Conservation (phyloP, 2,888 invertebrate species). For the Ochropacha duplaris region DNA sequence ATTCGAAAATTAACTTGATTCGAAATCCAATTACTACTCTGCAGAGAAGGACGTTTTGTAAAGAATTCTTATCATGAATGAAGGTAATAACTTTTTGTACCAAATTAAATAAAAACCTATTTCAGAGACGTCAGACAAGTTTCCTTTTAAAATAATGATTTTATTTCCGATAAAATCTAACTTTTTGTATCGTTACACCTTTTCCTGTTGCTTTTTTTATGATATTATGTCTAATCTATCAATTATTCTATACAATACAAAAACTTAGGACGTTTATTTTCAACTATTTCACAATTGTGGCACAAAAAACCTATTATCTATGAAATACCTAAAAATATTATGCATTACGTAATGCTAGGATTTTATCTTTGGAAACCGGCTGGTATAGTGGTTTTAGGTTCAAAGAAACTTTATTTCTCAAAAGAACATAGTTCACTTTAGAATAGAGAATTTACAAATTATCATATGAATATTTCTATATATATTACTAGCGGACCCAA, state of each 20-base stretch:
- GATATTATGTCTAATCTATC: neutral
- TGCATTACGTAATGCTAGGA: too few species aligned
- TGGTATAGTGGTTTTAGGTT: too few species aligned
- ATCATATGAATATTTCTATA: too few species aligned
- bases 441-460: too few species aligned
- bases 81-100: neutral
- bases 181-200: neutral
- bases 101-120: neutral
- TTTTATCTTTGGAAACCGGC: too few species aligned
- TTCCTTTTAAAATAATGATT: conserved; percentile 1
- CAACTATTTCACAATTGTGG: neutral
- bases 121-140: neutral
- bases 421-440: too few species aligned
- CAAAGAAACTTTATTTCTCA: too few species aligned
- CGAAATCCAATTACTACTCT: neutral
- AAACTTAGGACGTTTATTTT: too few species aligned
- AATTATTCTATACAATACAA: neutral
- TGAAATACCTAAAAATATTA: neutral
- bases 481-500: too few species aligned
- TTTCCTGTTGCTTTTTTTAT: neutral
- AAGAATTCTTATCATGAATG: neutral
- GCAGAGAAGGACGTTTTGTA: neutral
- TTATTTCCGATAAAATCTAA: neutral
- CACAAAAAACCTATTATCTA: neutral
- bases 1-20: neutral